A percentile compares a stretch with the other conserved stretches of the same genome.
Evolutionary conservation across 2,113 vertebrate genomes (phyloP).

Genomic region (Brachypodius melanocephalos): DNA sequence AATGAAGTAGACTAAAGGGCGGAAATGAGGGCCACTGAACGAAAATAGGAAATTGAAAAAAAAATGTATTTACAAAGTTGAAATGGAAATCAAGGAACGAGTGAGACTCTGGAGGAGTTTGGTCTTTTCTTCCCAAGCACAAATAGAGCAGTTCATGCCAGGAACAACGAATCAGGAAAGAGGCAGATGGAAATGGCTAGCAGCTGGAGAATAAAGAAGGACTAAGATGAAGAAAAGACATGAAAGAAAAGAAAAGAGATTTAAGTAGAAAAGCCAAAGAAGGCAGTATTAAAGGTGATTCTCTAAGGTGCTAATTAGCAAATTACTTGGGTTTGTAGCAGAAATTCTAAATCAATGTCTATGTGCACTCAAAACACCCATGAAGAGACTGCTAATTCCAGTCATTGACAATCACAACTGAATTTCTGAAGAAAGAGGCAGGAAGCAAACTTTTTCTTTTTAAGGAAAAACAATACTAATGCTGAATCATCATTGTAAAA

Average conservation of each 20-base stretch:
- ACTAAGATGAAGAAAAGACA: background rate
- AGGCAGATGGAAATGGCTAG: background rate
- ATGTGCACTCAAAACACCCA: background rate
- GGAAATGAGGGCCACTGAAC: background rate
- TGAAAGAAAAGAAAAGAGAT: background rate
- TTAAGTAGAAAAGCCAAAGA: background rate
- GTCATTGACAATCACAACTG: background rate
- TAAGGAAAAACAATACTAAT: background rate
- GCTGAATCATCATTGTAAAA: background rate
- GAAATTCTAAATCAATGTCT: background rate
- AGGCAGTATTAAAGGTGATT: background rate
- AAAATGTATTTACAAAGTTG: background rate
- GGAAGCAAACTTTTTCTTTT: constrained; percentile 10
- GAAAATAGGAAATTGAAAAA: background rate
- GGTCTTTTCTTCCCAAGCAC: background rate
- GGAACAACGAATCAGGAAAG: background rate
- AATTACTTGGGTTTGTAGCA: background rate
- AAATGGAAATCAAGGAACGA: background rate
- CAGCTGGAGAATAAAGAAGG: background rate
- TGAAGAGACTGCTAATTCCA: constrained; percentile 17
- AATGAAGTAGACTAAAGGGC: background rate
- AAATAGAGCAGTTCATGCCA: background rate
- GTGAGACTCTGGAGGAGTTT: background rate
- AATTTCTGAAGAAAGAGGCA: constrained; percentile 8
- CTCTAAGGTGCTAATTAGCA: background rate